Evolutionary conservation across 1,140 invertebrate species (phyloP).

Genomic region (Saccostrea glomerata): DNA sequence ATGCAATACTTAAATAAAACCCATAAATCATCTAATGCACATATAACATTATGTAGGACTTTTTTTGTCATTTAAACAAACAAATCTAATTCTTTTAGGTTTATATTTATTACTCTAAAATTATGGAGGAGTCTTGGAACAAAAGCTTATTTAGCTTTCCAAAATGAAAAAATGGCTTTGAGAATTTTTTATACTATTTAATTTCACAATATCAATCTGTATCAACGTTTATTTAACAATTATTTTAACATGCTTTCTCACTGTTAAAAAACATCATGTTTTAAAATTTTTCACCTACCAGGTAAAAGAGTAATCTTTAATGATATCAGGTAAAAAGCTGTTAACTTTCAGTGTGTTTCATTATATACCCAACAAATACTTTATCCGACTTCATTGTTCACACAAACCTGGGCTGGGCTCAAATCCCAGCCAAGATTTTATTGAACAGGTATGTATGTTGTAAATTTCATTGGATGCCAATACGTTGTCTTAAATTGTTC

Average conservation of each 20-base stretch:
- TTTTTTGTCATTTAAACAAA: not conserved
- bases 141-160: too few relatives aligned
- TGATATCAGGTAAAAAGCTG: not conserved
- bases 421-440: constrained; percentile 26
- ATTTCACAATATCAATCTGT: not conserved
- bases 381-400: not conserved
- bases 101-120: not conserved
- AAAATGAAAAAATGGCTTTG: too few relatives aligned
- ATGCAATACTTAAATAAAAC: not conserved
- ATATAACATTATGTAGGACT: not conserved
- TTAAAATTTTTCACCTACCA: not conserved
- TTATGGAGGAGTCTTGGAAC: too few relatives aligned
- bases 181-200: not conserved
- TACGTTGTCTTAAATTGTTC: not conserved
- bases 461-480: not conserved
- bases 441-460: constrained; percentile 24
- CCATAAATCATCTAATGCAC: not conserved
- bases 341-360: not conserved
- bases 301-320: constrained; percentile 3
- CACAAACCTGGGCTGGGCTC: constrained; percentile 8
- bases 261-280: not conserved
- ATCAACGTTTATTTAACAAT: not conserved
- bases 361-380: not conserved
- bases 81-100: not conserved
- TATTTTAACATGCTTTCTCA: not conserved